Evolutionary conservation across 2,888 invertebrate species (phyloP).

Genomic region (Cerceris ruficornis): DNA sequence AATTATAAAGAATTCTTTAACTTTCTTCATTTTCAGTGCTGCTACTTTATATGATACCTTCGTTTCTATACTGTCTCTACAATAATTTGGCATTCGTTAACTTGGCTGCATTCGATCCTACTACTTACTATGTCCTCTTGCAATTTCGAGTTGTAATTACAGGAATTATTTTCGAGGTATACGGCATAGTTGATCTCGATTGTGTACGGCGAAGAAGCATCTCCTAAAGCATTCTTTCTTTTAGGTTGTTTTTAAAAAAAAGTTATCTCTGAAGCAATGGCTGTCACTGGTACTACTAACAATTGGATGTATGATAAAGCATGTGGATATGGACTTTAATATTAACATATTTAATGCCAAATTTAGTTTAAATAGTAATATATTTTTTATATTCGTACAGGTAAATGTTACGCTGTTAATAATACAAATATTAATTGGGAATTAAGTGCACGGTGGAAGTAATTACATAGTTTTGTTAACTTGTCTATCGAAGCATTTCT

Average conservation of each 20-base stretch:
- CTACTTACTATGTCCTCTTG: constrained; percentile 94
- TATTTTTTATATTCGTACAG: constrained; percentile 82
- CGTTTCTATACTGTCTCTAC: constrained; percentile 95
- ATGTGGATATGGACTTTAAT: constrained; percentile 86
- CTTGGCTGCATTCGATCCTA: constrained; percentile 95
- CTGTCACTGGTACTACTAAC: constrained; percentile 93
- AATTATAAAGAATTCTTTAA: not conserved
- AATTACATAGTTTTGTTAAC: too few species aligned
- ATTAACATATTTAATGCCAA: constrained; percentile 60
- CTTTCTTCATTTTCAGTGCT: constrained; percentile 85
- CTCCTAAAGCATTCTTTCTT: constrained; percentile 68
- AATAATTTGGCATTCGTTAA: constrained; percentile 97
- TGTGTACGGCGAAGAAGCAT: not conserved
- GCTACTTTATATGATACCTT: constrained; percentile 93
- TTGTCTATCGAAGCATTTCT: too few species aligned
- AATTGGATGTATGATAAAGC: constrained; percentile 95
- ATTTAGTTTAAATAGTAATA: constrained; percentile 75
- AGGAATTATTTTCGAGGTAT: constrained; percentile 94
- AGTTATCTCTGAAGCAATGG: constrained; percentile 93
- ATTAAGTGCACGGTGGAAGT: too few species aligned
- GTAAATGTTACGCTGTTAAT: constrained; percentile 66
- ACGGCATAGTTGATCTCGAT: not conserved
- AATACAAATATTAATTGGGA: too few species aligned
- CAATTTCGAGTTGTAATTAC: constrained; percentile 96
- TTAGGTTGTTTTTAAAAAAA: constrained; percentile 93